phyloP scores from a whole-genome alignment of 2,797 vertebrate genomes.

The Anisognathus igniventris region DNA sequence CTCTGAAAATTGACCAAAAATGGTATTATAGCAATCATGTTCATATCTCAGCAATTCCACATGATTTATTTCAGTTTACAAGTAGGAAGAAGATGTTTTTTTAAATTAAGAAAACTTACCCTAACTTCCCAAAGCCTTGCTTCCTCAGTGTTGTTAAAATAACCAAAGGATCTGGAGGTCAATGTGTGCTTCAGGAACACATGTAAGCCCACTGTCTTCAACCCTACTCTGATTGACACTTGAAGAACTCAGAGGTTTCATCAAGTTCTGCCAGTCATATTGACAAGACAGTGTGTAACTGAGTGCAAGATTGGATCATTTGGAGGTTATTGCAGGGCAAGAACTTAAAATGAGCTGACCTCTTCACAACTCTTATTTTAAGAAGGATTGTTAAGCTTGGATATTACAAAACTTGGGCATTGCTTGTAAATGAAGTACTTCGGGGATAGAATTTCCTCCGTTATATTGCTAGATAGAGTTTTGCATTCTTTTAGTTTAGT shows the following conservation, averaged over 20 bases:
- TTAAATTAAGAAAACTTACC: not conserved
- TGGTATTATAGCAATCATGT: not conserved
- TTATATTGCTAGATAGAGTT: not conserved
- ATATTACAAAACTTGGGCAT: not conserved
- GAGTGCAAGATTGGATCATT: not conserved
- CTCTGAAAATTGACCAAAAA: constrained; percentile 7
- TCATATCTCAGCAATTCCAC: not conserved
- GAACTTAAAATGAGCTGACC: not conserved
- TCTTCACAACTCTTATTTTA: not conserved
- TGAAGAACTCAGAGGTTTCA: not conserved
- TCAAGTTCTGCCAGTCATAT: not conserved
- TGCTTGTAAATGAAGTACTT: not conserved
- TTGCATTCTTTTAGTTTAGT: not conserved
- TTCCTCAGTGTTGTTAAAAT: not conserved
- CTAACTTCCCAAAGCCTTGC: not conserved
- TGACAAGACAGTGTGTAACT: not conserved
- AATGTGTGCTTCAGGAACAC: not conserved
- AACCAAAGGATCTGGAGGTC: not conserved
- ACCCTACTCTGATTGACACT: not conserved
- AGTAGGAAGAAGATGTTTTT: not conserved
- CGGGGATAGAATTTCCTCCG: not conserved
- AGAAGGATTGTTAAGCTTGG: not conserved
- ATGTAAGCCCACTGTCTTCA: not conserved
- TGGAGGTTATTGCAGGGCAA: not conserved
- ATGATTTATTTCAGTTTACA: not conserved